phyloP scores from a whole-genome alignment of 2,797 vertebrate genomes.

The Peromyscus aztecus region DNA sequence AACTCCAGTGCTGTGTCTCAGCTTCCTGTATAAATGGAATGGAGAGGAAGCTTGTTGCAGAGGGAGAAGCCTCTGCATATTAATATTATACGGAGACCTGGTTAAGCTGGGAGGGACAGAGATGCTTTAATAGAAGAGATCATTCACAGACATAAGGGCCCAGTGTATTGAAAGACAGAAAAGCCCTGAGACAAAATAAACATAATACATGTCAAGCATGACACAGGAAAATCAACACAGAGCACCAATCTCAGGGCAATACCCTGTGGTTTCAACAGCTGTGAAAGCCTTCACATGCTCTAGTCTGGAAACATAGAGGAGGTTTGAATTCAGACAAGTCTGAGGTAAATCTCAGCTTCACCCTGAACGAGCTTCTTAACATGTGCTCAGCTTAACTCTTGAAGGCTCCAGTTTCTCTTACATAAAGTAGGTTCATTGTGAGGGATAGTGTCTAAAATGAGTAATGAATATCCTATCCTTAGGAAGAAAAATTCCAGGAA shows the following conservation, averaged over 20 bases:
- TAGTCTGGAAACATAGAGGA: not conserved
- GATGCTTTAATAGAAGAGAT: slow-evolving; percentile 30
- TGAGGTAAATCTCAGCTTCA: not conserved
- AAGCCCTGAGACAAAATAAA: not conserved
- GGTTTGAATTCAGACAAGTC: not conserved
- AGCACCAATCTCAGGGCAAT: not conserved
- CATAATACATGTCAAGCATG: not conserved
- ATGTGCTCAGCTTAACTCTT: not conserved
- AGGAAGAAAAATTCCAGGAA: not conserved
- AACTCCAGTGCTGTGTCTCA: slow-evolving; percentile 28
- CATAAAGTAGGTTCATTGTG: not conserved
- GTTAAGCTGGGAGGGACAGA: not conserved
- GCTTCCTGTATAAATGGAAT: slow-evolving; percentile 53
- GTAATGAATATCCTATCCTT: not conserved
- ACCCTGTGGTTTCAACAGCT: not conserved
- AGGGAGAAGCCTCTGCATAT: not conserved
- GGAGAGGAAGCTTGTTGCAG: not conserved
- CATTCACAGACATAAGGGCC: slow-evolving; percentile 1
- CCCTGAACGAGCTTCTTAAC: not conserved
- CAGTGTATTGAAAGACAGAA: not conserved
- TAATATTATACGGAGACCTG: slow-evolving; percentile 35
- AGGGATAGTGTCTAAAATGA: not conserved
- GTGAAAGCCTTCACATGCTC: not conserved
- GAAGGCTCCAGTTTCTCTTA: not conserved
- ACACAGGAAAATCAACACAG: not conserved